Evolutionary conservation across 2,888 invertebrate genomes (phyloP).

Genomic region (Aricia artaxerxes): DNA sequence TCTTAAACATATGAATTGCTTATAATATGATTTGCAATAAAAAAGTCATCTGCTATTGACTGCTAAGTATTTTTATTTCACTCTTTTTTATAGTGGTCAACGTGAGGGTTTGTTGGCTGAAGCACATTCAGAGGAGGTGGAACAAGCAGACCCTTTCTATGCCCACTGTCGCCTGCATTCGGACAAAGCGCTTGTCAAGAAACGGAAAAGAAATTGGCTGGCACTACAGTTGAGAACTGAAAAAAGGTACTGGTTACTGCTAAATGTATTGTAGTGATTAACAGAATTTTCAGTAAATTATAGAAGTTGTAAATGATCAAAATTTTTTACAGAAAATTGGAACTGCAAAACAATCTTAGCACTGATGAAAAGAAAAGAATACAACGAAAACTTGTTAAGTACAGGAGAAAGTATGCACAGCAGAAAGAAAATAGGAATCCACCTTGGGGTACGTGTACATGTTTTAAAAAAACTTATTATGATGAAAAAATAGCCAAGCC

Average conservation of each 20-base stretch:
- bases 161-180: constrained; percentile 98
- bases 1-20: no score
- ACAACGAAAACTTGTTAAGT: constrained; percentile 90
- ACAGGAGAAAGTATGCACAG: constrained; percentile 89
- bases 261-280: no score
- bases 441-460: constrained; percentile 87
- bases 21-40: no score
- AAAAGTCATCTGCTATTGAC: no score
- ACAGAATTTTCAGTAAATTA: not conserved
- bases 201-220: constrained; percentile 91
- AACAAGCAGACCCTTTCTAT: constrained; percentile 97
- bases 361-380: constrained; percentile 87
- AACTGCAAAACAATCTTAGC: constrained; percentile 82
- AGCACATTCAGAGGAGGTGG: constrained; percentile 93
- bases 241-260: constrained; percentile 64
- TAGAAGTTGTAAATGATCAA: constrained; percentile 37
- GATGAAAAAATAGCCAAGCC: not conserved
- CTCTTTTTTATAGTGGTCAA: constrained; percentile 85
- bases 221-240: constrained; percentile 91
- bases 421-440: constrained; percentile 87
- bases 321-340: constrained; percentile 66
- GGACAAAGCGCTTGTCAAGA: constrained; percentile 91
- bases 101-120: constrained; percentile 95
- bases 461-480: not conserved
- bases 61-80: not conserved